Conservation (phyloP, 2,113 vertebrate species). For the Baryphthengus martii region DNA sequence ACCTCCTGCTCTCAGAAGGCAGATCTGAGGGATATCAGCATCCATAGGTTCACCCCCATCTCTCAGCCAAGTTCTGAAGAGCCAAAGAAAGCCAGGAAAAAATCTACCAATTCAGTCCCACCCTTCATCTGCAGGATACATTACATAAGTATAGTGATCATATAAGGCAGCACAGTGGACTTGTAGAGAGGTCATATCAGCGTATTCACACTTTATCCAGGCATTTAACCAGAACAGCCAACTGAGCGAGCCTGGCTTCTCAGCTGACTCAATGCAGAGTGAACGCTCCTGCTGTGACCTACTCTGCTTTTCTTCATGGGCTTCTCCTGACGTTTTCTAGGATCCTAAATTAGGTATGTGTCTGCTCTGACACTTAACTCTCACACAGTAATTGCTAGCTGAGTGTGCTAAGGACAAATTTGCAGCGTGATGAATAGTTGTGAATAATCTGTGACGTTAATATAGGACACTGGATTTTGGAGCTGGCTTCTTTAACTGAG, state of each 20-base stretch:
- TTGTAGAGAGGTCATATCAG: background rate
- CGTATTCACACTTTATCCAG: background rate
- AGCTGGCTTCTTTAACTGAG: background rate
- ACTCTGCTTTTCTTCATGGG: background rate
- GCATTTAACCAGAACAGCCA: background rate
- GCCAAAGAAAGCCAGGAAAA: background rate
- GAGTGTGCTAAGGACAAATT: accelerated
- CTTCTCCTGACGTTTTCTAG: background rate
- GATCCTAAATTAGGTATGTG: background rate
- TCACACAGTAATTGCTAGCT: background rate
- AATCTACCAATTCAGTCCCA: background rate
- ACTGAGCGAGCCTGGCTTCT: background rate
- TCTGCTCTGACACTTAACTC: background rate
- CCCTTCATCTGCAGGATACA: background rate
- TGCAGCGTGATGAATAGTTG: background rate
- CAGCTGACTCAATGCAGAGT: background rate
- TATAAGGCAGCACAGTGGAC: background rate
- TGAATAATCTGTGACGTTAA: background rate
- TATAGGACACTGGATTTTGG: background rate
- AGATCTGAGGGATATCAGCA: accelerated
- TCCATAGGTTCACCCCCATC: background rate
- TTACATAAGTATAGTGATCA: background rate
- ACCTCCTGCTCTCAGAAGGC: background rate
- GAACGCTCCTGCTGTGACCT: background rate
- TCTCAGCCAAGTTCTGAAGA: background rate